Percentiles rank a stretch among this genome's conserved stretches.
Evolutionary conservation across 2,797 vertebrate species (phyloP).

Genomic region (Myioborus miniatus): DNA sequence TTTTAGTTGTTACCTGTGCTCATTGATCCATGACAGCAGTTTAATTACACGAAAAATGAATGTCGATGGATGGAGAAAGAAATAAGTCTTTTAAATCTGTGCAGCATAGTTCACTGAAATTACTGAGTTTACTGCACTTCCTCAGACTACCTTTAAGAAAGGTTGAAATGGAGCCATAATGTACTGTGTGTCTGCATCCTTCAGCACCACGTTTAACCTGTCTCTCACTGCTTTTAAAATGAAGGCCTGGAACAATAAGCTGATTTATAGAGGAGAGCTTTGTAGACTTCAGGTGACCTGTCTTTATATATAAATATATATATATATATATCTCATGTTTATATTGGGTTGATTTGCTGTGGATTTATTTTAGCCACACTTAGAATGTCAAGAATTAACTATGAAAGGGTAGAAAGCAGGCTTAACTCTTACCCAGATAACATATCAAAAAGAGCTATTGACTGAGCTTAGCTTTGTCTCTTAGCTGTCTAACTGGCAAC

Average conservation of each 20-base stretch:
- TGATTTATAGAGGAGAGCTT: neutral
- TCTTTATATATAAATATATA: neutral
- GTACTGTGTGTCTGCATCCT: neutral
- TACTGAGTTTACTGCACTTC: neutral
- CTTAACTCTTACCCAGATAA: neutral
- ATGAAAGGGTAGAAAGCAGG: neutral
- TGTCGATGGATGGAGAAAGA: conserved; percentile 12
- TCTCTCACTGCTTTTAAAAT: neutral
- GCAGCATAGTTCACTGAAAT: neutral
- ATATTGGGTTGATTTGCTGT: neutral
- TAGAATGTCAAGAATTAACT: neutral
- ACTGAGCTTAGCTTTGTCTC: neutral
- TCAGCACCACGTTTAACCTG: neutral
- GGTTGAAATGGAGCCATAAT: neutral
- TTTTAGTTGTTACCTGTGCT: conserved; percentile 42
- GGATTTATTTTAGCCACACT: neutral
- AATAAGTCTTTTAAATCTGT: conserved; percentile 53
- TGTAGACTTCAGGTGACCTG: neutral
- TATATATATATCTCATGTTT: neutral
- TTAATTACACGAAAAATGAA: conserved; percentile 64
- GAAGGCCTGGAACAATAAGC: neutral
- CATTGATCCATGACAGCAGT: conserved; percentile 42
- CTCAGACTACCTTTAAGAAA: neutral
- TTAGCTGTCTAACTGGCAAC: fast-evolving
- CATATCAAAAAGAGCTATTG: neutral